Evolutionary conservation across 2,888 invertebrate species (phyloP).

Genomic region (Linyphia triangularis): DNA sequence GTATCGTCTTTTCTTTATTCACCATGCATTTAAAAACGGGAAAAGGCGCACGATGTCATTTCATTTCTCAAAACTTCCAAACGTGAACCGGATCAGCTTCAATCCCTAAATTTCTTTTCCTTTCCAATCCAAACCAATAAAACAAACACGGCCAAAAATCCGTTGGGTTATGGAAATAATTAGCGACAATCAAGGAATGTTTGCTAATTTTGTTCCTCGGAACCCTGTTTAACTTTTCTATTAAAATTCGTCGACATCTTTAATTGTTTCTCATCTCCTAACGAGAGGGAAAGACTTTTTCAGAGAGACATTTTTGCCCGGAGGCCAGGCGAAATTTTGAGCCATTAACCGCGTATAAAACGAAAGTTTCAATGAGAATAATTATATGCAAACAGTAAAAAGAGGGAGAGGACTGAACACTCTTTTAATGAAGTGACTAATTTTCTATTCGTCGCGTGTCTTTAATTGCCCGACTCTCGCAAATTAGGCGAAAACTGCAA

Average conservation of each 20-base stretch:
- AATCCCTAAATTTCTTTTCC: no score
- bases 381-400: slow-evolving; percentile 73
- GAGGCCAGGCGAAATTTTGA: slow-evolving; percentile 34
- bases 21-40: no score
- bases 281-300: slow-evolving; percentile 35
- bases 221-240: slow-evolving; percentile 62
- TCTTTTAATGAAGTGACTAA: slow-evolving; percentile 63
- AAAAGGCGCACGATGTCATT: no score
- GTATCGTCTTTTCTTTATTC: no score
- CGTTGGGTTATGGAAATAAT: slow-evolving; percentile 18
- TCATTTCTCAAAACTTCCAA: no score
- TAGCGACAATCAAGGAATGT: slow-evolving; percentile 46
- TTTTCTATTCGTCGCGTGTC: slow-evolving; percentile 48
- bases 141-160: slow-evolving; percentile 27
- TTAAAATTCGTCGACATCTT: slow-evolving; percentile 58
- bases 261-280: slow-evolving; percentile 62
- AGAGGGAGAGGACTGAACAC: slow-evolving; percentile 12
- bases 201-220: slow-evolving; percentile 32
- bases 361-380: slow-evolving; percentile 57
- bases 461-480: slow-evolving; percentile 70
- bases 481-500: slow-evolving; percentile 55
- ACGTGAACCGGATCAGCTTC: no score
- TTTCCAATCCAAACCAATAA: no score
- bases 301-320: slow-evolving; percentile 51
- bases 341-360: slow-evolving; percentile 56